These are phyloP conservation scores for Leptothorax acervorum DNA, from an alignment of 2,888 invertebrate genomes.

Conservation along the genomic window DNA sequence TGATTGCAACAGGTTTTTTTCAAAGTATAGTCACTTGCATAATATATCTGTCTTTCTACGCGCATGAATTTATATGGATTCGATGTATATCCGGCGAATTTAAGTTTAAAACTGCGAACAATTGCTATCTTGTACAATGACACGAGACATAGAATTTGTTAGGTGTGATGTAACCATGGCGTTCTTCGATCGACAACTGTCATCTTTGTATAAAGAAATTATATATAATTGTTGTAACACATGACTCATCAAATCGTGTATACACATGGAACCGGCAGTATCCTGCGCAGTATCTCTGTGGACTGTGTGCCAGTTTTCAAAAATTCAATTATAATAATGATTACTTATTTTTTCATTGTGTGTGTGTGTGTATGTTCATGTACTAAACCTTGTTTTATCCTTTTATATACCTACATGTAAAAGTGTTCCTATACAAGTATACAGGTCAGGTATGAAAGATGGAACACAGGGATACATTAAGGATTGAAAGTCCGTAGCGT, in stretches of 20 bases:
- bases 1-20: not conserved
- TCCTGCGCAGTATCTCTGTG: not conserved
- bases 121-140: not conserved
- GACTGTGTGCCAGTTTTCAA: not conserved
- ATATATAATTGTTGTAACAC: not conserved
- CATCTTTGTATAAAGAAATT: not conserved
- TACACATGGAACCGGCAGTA: not conserved
- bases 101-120: not conserved
- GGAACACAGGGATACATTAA: too few species aligned
- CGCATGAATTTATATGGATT: not conserved
- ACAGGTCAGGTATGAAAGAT: too few species aligned
- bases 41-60: not conserved
- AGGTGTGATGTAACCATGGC: not conserved
- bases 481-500: too few species aligned
- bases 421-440: too few species aligned
- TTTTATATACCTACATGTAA: too few species aligned
- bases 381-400: too few species aligned
- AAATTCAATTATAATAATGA: not conserved
- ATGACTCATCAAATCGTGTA: not conserved
- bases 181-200: not conserved
- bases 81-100: not conserved
- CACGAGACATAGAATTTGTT: not conserved
- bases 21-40: not conserved
- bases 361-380: too few species aligned
- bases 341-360: not conserved